Percentiles rank a stretch among this genome's conserved stretches.
Evolutionary conservation across 2,797 vertebrate species (phyloP).

Genomic region (Simalia tracyae): DNA sequence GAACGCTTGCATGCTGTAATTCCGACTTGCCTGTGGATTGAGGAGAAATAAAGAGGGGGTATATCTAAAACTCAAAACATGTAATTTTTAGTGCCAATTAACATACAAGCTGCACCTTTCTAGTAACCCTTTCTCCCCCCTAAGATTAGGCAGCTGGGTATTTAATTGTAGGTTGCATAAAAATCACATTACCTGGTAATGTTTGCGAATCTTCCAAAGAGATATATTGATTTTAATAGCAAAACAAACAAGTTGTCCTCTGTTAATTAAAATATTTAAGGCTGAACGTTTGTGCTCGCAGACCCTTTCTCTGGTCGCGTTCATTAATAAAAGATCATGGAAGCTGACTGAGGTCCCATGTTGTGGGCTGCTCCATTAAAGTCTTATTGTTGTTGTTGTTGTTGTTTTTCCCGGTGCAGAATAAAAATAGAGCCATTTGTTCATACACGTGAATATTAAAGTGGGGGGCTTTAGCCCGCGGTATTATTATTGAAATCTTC

Average conservation of each 20-base stretch:
- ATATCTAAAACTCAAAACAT: conserved; percentile 72
- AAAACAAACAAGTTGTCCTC: conserved; percentile 65
- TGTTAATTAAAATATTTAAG: conserved; percentile 67
- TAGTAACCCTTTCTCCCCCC: conserved; percentile 68
- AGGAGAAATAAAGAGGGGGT: conserved; percentile 74
- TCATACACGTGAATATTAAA: conserved; percentile 57
- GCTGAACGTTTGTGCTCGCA: conserved; percentile 74
- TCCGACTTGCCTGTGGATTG: conserved; percentile 80
- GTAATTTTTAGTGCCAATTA: conserved; percentile 79
- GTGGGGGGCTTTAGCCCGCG: conserved; percentile 66
- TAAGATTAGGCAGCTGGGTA: conserved; percentile 94
- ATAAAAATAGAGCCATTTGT: conserved; percentile 58
- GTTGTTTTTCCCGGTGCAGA: background rate
- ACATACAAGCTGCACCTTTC: conserved; percentile 86
- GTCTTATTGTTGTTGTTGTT: background rate
- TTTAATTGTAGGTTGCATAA: conserved; percentile 86
- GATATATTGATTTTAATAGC: conserved; percentile 67
- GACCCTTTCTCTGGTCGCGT: conserved; percentile 69
- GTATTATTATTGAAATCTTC: conserved; percentile 74
- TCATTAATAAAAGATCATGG: conserved; percentile 80
- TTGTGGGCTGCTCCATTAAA: conserved; percentile 71
- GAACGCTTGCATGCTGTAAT: conserved; percentile 81
- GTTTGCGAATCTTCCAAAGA: conserved; percentile 67
- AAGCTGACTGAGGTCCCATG: conserved; percentile 73
- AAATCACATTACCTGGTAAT: conserved; percentile 75